phyloP scores from a whole-genome alignment of 1,140 invertebrate genomes.

The Lasioglossum baleicum region DNA sequence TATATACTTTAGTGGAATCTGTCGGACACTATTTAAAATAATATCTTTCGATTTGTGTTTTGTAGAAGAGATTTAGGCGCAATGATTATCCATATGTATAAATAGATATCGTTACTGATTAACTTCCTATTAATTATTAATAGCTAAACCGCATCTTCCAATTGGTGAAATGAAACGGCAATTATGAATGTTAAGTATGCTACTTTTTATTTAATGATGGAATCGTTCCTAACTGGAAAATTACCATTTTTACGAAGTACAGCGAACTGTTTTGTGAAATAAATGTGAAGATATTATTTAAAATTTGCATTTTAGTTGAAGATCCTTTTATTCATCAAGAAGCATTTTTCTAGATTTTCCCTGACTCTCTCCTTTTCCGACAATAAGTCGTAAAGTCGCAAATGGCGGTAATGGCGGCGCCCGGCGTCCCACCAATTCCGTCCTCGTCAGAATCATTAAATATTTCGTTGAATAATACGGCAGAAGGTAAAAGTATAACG shows the following conservation, averaged over 20 bases:
- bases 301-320: too few relatives aligned
- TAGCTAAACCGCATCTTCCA: not conserved
- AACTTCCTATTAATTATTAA: not conserved
- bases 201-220: not conserved
- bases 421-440: not conserved
- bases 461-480: not conserved
- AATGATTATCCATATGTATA: not conserved
- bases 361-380: too few relatives aligned
- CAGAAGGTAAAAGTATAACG: slow-evolving; percentile 1
- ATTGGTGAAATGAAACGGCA: not conserved
- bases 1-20: not conserved
- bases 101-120: not conserved
- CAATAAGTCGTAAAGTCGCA: not conserved
- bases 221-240: not conserved
- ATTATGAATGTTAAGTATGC: not conserved
- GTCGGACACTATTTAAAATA: not conserved
- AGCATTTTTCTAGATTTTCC: too few relatives aligned
- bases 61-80: not conserved
- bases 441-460: not conserved
- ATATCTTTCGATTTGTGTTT: not conserved
- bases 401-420: not conserved
- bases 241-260: too few relatives aligned
- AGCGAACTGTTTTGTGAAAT: too few relatives aligned
- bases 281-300: too few relatives aligned
- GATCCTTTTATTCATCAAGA: too few relatives aligned